phyloP scores from a whole-genome alignment of 2,113 vertebrate species.

The Atlantisia rogersi region DNA sequence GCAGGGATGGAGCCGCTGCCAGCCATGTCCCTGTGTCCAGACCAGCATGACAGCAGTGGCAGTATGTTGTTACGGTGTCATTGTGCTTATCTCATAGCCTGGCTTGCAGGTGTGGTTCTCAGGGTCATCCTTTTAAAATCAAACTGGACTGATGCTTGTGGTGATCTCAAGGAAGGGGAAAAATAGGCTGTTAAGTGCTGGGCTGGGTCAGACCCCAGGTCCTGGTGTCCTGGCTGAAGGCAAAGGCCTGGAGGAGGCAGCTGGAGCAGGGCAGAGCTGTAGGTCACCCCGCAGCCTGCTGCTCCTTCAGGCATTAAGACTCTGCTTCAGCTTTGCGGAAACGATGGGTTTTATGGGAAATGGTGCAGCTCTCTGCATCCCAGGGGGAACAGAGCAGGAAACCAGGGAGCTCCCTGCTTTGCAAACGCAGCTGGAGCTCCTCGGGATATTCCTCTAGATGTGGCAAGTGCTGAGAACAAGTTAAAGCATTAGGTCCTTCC shows the following conservation, averaged over 20 bases:
- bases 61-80: fast-evolving
- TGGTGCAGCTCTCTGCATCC: neutral
- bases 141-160: neutral
- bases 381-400: neutral
- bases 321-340: neutral
- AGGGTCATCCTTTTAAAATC: neutral
- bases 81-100: neutral
- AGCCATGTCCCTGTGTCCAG: fast-evolving
- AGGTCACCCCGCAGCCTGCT: neutral
- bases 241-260: neutral
- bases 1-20: neutral
- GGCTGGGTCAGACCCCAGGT: fast-evolving
- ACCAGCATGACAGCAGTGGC: fast-evolving
- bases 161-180: neutral
- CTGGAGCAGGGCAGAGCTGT: fast-evolving
- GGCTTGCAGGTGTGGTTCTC: fast-evolving
- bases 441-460: neutral
- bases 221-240: neutral
- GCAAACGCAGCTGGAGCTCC: neutral
- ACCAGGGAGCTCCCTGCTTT: neutral
- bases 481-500: neutral
- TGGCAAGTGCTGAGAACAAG: neutral
- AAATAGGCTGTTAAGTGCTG: neutral
- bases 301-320: neutral
- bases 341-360: neutral